Conservation (phyloP, 2,113 vertebrate genomes). For the Nerophis lumbriciformis region DNA sequence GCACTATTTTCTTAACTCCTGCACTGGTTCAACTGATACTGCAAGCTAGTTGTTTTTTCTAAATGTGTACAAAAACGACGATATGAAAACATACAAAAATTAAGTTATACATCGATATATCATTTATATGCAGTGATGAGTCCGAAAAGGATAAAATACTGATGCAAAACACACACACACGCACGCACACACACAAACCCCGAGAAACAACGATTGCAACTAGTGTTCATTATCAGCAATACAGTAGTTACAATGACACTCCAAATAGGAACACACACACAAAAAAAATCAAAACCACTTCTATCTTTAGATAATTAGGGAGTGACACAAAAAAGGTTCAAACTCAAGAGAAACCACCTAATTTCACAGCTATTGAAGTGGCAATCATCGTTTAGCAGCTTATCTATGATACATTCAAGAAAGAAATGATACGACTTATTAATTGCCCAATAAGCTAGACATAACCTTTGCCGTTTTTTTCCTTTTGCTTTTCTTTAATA, state of each 20-base stretch:
- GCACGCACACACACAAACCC: slow-evolving; percentile 60
- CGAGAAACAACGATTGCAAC: slow-evolving; percentile 87
- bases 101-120: slow-evolving; percentile 92
- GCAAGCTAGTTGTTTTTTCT: slow-evolving; percentile 86
- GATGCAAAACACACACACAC: slow-evolving; percentile 72
- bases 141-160: slow-evolving; percentile 98
- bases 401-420: slow-evolving; percentile 99
- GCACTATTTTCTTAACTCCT: slow-evolving; percentile 62
- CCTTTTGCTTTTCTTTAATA: slow-evolving; percentile 76
- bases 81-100: slow-evolving; percentile 95
- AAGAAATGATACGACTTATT: slow-evolving; percentile 99
- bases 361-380: slow-evolving; percentile 99
- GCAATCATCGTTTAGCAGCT: slow-evolving; percentile 99
- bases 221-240: slow-evolving; percentile 96
- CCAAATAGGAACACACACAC: slow-evolving; percentile 90
- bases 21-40: slow-evolving; percentile 87
- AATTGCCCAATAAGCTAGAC: slow-evolving; percentile 96
- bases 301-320: slow-evolving; percentile 92
- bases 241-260: slow-evolving; percentile 99
- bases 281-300: slow-evolving; percentile 86
- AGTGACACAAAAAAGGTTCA: slow-evolving; percentile 88
- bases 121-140: slow-evolving; percentile 97
- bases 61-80: slow-evolving; percentile 85
- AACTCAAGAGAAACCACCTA: slow-evolving; percentile 92
- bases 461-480: slow-evolving; percentile 84